Base-by-base conservation (phyloP, 2,797 vertebrate genomes). In the Phoxinus dragarum region DNA sequence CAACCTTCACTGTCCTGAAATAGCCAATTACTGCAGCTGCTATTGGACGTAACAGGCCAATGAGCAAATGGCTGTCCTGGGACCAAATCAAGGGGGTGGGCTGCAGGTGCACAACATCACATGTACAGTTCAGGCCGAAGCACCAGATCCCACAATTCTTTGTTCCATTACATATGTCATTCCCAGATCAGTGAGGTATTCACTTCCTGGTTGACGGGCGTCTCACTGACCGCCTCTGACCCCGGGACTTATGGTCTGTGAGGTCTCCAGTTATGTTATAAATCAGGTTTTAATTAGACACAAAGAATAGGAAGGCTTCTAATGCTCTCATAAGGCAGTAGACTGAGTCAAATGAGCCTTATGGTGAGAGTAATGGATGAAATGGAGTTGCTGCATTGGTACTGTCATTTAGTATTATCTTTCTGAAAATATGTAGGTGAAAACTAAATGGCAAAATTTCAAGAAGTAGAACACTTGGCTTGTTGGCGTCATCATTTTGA, bases 1-100 rank as follows among this genome's bases (percentile, higher is more conserved):
- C 94, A 95, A 95, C 94, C 95, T 94, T 96, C 94, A 94, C 94
- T 91, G 95, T 93, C 96, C 94, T 96, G 95, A 96, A 97, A 97
- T 96, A 96, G 95, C 94, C 96, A 96, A 96, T 96, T 97, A 97
- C 96, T 94, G 92, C 87, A 91, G 95, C 95, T 94, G 93, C 94
- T 96, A 95, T 93, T 95, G 95, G 94, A 96, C 93, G 94, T 93
- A 95, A 96, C 94, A 96, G 94, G 91, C 95, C 95, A 95, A 94
- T 95, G 95, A 96, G 93, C 94, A 96, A 96, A 97, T 96, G 95
- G 94, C 94, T 95, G 94, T 95, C 95, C 88, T 94, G 96, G 95
- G 96, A 96, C 68, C 86, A 52, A 2, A 79, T 27, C 34, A 38
- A 84, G 90, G 90, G 90, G 14, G 0, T 86, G 90, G 90, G 11